phyloP scores from a whole-genome alignment of 2,113 vertebrate genomes.

The Limnothrissa miodon region DNA sequence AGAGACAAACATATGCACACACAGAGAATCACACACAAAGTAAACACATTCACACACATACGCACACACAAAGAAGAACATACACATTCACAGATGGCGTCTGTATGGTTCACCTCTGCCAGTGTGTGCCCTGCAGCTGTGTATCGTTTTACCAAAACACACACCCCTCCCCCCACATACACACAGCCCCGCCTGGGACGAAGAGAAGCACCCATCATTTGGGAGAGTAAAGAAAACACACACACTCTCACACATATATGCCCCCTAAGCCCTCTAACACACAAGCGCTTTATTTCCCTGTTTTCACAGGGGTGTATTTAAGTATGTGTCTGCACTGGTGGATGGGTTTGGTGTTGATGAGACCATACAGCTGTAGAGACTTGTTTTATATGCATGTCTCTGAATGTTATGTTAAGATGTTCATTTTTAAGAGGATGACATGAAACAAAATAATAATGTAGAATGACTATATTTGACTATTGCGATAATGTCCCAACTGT shows the following conservation, averaged over 20 bases:
- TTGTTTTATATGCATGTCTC: neutral
- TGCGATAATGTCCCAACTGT: neutral
- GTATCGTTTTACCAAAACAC: slow-evolving; percentile 1
- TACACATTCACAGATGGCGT: neutral
- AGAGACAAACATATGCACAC: neutral
- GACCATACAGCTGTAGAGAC: neutral
- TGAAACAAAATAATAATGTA: neutral
- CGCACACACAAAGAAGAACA: neutral
- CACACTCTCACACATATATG: neutral
- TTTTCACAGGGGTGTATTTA: slow-evolving; percentile 4
- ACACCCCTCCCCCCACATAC: neutral
- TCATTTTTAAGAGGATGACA: neutral
- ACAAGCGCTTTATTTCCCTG: neutral
- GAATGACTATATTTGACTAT: neutral
- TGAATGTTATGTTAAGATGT: neutral
- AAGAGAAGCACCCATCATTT: neutral
- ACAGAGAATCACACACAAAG: slow-evolving; percentile 24
- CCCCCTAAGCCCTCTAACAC: neutral
- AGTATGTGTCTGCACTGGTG: neutral
- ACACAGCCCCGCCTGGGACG: neutral
- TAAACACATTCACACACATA: neutral
- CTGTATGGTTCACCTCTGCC: neutral
- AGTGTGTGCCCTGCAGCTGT: neutral
- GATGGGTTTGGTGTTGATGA: neutral
- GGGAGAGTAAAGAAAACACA: neutral